Percentiles rank a stretch among this genome's conserved stretches.
These are phyloP conservation scores for Hydropotes inermis DNA, from an alignment of 2,113 vertebrate genomes.

Conservation along the genomic window DNA sequence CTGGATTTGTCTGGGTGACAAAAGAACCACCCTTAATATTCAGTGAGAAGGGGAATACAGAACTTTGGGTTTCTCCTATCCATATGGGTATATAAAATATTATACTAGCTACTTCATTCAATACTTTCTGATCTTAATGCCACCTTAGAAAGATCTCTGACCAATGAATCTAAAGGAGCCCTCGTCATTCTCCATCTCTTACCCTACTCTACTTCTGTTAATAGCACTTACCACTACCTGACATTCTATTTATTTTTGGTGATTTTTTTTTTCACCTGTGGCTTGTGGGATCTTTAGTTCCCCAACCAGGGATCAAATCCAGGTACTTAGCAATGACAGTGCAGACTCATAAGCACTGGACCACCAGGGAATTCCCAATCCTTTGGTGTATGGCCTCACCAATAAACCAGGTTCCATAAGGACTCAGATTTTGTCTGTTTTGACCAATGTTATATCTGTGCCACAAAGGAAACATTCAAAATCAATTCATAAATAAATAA, in stretches of 20 bases:
- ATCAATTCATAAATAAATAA: background rate
- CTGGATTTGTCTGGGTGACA: background rate
- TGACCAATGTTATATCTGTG: background rate
- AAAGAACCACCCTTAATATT: background rate
- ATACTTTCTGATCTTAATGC: background rate
- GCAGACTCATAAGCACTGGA: background rate
- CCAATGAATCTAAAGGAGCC: background rate
- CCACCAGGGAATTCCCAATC: background rate
- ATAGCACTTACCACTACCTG: background rate
- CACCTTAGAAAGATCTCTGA: background rate
- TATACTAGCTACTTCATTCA: background rate
- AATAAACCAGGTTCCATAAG: background rate
- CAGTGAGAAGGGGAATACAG: background rate
- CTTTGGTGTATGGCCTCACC: background rate
- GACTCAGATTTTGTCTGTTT: background rate
- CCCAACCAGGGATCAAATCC: background rate
- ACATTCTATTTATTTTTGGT: background rate
- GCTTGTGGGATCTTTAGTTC: background rate
- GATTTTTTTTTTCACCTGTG: background rate
- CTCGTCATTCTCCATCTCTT: background rate
- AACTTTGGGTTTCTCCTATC: background rate
- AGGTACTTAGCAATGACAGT: background rate
- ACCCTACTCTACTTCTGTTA: background rate
- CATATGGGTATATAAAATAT: background rate
- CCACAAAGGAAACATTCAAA: background rate